These are phyloP conservation scores for Pardosa pseudoannulata DNA, from an alignment of 2,888 invertebrate species.

Conservation along the genomic window DNA sequence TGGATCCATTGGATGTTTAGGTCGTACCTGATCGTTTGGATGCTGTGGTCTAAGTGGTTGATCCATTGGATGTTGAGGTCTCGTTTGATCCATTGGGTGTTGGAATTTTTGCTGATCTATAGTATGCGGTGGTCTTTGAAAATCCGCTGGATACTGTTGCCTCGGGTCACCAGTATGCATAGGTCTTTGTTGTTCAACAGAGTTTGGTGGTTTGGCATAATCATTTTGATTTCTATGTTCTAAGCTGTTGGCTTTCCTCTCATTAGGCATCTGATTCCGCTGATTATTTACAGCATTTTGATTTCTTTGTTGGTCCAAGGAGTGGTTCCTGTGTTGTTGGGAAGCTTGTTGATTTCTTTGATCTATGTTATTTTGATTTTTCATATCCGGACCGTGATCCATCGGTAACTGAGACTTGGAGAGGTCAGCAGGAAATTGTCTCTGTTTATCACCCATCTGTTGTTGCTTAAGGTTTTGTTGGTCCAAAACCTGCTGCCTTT, in stretches of 20 bases:
- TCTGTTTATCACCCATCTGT: neutral
- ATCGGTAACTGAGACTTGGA: neutral
- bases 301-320: neutral
- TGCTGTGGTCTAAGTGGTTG: conserved; percentile 20
- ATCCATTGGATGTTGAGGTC: conserved; percentile 18
- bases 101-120: conserved; percentile 26
- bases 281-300: neutral
- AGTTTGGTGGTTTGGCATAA: neutral
- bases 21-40: conserved; percentile 6
- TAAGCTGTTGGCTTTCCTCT: neutral
- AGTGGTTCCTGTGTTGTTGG: neutral
- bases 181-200: neutral
- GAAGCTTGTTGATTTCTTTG: neutral
- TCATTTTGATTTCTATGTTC: neutral
- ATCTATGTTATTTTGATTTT: neutral
- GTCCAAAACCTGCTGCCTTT: conserved; percentile 1
- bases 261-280: neutral
- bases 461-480: neutral
- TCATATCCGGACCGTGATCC: neutral
- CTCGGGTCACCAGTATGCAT: neutral
- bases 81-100: conserved; percentile 3
- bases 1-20: neutral
- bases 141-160: conserved; percentile 21
- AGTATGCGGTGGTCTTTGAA: neutral
- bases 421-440: neutral